Evolutionary conservation across 2,888 invertebrate genomes (phyloP).

Genomic region (Strigamia transsilvanica): DNA sequence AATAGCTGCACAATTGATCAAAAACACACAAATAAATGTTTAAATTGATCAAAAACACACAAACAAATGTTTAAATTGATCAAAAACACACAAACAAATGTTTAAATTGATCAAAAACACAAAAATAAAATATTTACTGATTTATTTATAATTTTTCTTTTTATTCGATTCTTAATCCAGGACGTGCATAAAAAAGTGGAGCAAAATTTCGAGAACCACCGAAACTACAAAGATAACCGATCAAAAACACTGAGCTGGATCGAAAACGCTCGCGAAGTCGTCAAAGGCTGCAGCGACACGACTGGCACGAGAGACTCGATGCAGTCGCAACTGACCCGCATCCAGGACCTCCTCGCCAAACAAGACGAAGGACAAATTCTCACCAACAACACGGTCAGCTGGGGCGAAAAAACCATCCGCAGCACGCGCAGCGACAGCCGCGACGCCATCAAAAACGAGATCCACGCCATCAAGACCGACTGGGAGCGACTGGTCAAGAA

Average conservation of each 20-base stretch:
- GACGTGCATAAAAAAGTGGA: conserved; percentile 91
- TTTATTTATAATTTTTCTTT: not conserved
- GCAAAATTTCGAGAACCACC: conserved; percentile 85
- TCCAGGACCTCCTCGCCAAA: conserved; percentile 78
- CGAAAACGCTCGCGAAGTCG: conserved; percentile 82
- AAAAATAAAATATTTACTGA: no score
- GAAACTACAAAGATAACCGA: conserved; percentile 79
- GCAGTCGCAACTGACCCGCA: conserved; percentile 77
- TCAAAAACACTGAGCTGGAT: conserved; percentile 84
- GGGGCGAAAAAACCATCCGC: conserved; percentile 86
- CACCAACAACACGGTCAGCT: conserved; percentile 85
- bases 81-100: no score
- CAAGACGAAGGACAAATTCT: conserved; percentile 88
- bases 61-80: no score
- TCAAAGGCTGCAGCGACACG: conserved; percentile 81
- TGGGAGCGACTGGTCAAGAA: conserved; percentile 92
- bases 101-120: no score
- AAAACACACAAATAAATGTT: no score
- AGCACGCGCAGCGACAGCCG: conserved; percentile 89
- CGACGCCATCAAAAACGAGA: conserved; percentile 83
- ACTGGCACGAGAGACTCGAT: conserved; percentile 79
- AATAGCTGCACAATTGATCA: no score
- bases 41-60: no score
- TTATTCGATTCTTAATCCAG: no score
- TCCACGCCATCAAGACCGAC: conserved; percentile 88